Evolutionary conservation across 2,888 invertebrate species (phyloP), one percentile per base, ranked within the genome.

Genomic region (Trissoscelio sp.): DNA sequence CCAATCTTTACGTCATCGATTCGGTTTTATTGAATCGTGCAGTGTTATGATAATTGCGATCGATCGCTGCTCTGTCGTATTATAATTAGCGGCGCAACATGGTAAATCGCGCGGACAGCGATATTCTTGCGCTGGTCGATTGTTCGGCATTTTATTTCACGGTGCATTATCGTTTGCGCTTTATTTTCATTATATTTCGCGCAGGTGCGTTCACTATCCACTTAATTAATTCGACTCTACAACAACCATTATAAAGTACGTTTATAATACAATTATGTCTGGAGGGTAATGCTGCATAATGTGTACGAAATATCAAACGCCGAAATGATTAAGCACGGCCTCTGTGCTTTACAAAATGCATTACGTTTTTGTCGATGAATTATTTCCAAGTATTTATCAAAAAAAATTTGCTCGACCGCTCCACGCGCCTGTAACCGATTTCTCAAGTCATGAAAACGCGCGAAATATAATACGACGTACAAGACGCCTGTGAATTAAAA

Each of bases 1-100:
- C 75, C 77, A 64, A 86, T 87, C 85, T 86, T 86, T 86, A 84
- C 85, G 87, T 87, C 86, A 87, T 88, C 86, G 84, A 81, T 84
- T 82, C 78, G 83, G 84, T 84, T 86, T 86, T 85, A 85, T 84
- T n/a, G n/a, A n/a, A n/a, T n/a, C n/a, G n/a, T n/a, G n/a, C 58
- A 20, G 14, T 22, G 46, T 51, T 53, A 62, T 69, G 62, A 69
- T 44, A 70, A 70, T 57, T 57, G 57, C 34, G 16, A 66, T 73
- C 34, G 44, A 73, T 12, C n/a, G 7, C 11, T 2, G n/a, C 6
- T 5, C 2, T 34, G n/a, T n/a, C 22, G 31, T 20, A 42, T 58
- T 53, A 70, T 60, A 69, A 80, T 75, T 80, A 74, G n/a, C n/a
- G n/a, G n/a, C n/a, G 75, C 64, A 16, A 37, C 24, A 4, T 18